Evolutionary conservation across 2,797 vertebrate genomes (phyloP), one percentile per base, ranked within the genome.

Genomic region (Microctenopoma stevenorrisi): DNA sequence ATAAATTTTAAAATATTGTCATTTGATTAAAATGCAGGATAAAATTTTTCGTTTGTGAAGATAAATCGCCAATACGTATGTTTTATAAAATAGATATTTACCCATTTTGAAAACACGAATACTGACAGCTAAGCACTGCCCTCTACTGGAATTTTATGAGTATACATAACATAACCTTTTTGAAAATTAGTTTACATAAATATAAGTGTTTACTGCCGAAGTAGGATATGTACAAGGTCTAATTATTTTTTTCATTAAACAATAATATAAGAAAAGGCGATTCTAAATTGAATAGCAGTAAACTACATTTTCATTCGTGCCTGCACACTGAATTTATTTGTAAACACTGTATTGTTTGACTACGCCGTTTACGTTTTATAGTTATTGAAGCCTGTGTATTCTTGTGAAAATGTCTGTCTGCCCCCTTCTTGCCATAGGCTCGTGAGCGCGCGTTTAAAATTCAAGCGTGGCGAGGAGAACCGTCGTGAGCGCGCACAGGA

Each of bases 391-490:
- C 4, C 3, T 16, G 1, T 53, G 5, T 11, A 4, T 64, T 25
- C 40, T 7, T 42, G 7, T n/a, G 15, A 28, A 28, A 30, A 37
- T 35, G 14, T 47, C 2, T 40, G 49, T 64, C 42, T 14, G 30
- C 35, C 3, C 3, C 11, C 22, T 26, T 5, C 22, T 18, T 7
- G 30, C 54, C 46, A 49, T 8, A 11, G 15, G 7, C 50, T 88
- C 89, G 88, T 82, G 89, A 47, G 16, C 87, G 88, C 79, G 90
- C 87, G 6, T 82, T 79, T 70, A 76, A 91, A 90, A 90, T 83
- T 85, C 73, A 81, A 91, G 89, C 91, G 89, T 91, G 89, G 92
- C 91, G 90, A 84, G 75, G 72, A 74, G 64, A 87, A 50, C 48
- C 26, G 46, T 53, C 84, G 88, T 78, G 91, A 81, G 71, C 92